These are phyloP conservation scores for Heliconius hortense DNA, from an alignment of 2,888 invertebrate genomes.

Conservation along the genomic window DNA sequence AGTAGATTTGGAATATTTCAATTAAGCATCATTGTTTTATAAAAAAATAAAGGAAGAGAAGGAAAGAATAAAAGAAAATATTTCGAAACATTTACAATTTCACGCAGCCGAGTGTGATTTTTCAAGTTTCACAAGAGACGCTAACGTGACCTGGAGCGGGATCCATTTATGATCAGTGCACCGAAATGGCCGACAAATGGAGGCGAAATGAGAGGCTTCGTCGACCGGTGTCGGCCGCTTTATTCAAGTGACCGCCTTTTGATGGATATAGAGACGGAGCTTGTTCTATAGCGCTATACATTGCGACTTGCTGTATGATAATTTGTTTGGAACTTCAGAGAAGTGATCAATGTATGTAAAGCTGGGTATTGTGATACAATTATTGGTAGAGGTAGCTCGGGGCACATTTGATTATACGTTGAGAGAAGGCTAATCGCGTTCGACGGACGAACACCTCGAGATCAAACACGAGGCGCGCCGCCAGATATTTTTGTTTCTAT, in stretches of 20 bases:
- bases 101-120: slow-evolving; percentile 78
- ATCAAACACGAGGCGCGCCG: slow-evolving; percentile 83
- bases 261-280: slow-evolving; percentile 44
- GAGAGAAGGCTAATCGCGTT: slow-evolving; percentile 81
- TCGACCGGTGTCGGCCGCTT: slow-evolving; percentile 70
- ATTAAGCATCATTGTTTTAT: not conserved
- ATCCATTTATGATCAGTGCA: slow-evolving; percentile 80
- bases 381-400: slow-evolving; percentile 63
- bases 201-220: slow-evolving; percentile 81
- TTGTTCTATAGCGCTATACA: slow-evolving; percentile 25
- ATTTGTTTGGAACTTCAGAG: not conserved
- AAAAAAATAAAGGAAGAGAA: not conserved
- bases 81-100: slow-evolving; percentile 60
- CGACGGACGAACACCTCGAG: slow-evolving; percentile 82
- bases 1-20: not conserved
- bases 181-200: slow-evolving; percentile 82
- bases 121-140: slow-evolving; percentile 77
- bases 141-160: slow-evolving; percentile 79
- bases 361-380: slow-evolving; percentile 43
- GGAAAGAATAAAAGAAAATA: slow-evolving; percentile 15
- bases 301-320: slow-evolving; percentile 27
- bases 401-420: slow-evolving; percentile 82
- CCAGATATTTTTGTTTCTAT: slow-evolving; percentile 83
- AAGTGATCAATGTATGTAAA: slow-evolving; percentile 49
- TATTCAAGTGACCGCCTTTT: slow-evolving; percentile 64